Base-by-base conservation (phyloP, 2,888 invertebrate genomes). In the Meiosimyza decipiens region DNA sequence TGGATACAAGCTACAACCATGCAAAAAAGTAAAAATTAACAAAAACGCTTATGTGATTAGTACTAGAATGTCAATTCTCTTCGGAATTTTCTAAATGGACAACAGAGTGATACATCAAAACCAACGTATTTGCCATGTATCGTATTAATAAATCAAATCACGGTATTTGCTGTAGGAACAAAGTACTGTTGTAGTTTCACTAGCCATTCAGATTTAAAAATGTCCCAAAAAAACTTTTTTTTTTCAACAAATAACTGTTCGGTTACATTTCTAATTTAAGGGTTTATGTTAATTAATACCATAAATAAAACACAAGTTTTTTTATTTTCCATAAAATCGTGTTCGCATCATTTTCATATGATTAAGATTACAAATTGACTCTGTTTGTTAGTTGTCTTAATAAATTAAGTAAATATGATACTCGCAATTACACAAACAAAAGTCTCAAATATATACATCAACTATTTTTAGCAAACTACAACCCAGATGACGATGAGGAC, bases 401-500 rank as follows among this genome's bases (percentile, higher is more conserved):
- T 33, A 16, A 63, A 49, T 49, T 63, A 40, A 12, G 18, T 16
- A n/a, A 47, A 63, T 49, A 47, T 16, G 9, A 40, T n/a, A n/a
- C 28, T 28, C 28, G 28, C 28, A 28, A 28, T 22, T 22, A 22
- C 22, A 22, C 2, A 40, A 40, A 40, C 1, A 40, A 40, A 40
- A 40, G 7, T 7, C 40, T 40, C n/a, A 16, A 63, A 63, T 40
- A 47, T n/a, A 18, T n/a, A 47, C 18, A 15, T 64, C 22, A 15
- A 22, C 51, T 15, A 28, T 15, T 77, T 77, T 40, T 73, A 88
- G 87, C 87, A 47, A 87, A 87, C 76, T 87, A 87, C 68, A 87
- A 88, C 82, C 85, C 87, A 28, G 87, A 87, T n/a, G 87, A 87
- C n/a, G 87, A 87, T 77, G 85, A 84, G 69, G 83, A 86, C 51